Evolutionary conservation across 2,113 vertebrate species (phyloP).

Genomic region (Podarcis cretensis): DNA sequence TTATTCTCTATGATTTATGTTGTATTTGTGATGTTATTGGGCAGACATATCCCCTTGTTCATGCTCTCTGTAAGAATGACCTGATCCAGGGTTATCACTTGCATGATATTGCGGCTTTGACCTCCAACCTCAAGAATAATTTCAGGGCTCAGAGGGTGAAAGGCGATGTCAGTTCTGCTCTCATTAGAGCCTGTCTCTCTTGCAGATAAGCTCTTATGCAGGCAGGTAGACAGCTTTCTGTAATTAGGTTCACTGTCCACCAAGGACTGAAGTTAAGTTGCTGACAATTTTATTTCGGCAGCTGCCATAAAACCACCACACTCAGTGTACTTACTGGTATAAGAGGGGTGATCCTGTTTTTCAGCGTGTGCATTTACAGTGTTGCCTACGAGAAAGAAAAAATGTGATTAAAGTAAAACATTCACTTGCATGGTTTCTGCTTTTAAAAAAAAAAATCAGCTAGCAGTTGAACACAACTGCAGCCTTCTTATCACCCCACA

Average conservation of each 20-base stretch:
- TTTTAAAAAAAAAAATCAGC: background rate
- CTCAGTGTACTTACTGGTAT: constrained; percentile 72
- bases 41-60: fast-evolving
- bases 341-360: constrained; percentile 18
- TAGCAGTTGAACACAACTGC: background rate
- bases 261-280: constrained; percentile 35
- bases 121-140: constrained; percentile 28
- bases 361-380: background rate
- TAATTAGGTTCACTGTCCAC: background rate
- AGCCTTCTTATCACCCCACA: background rate
- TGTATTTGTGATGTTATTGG: background rate
- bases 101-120: background rate
- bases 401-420: background rate
- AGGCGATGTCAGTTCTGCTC: background rate
- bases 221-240: constrained; percentile 22
- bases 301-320: background rate
- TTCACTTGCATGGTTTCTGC: no score
- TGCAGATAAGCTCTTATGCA: constrained; percentile 19
- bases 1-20: background rate
- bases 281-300: background rate
- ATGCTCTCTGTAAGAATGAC: background rate
- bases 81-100: background rate
- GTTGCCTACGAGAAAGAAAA: constrained; percentile 42
- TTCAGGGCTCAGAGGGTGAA: constrained; percentile 6
- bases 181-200: background rate